phyloP scores from a whole-genome alignment of 2,888 invertebrate species.

The Bellardia bayeri region DNA sequence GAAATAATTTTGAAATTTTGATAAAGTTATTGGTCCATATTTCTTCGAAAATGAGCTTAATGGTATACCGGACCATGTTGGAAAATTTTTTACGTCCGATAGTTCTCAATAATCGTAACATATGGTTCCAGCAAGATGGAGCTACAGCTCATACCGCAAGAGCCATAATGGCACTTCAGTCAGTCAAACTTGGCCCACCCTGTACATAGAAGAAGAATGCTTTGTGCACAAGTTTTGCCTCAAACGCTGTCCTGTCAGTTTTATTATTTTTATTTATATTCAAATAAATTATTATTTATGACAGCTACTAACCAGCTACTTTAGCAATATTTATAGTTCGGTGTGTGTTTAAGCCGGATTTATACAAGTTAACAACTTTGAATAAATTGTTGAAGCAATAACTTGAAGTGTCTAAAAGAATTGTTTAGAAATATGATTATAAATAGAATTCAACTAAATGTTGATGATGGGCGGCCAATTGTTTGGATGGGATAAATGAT shows the following conservation, averaged over 20 bases:
- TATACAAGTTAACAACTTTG: background rate
- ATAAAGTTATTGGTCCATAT: too few species aligned
- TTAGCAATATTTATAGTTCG: slow-evolving; percentile 1
- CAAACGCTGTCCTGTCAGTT: background rate
- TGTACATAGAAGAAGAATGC: too few species aligned
- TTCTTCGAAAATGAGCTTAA: too few species aligned
- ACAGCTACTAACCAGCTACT: slow-evolving; percentile 46
- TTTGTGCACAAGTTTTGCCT: background rate
- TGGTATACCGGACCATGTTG: too few species aligned
- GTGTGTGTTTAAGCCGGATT: slow-evolving; percentile 36
- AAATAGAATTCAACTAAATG: slow-evolving; percentile 23
- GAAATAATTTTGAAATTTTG: too few species aligned
- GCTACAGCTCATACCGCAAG: too few species aligned
- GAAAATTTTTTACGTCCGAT: too few species aligned
- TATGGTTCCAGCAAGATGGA: too few species aligned
- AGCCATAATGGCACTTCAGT: too few species aligned
- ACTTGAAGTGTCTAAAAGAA: slow-evolving; percentile 15
- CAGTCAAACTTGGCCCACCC: too few species aligned
- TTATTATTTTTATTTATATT: slow-evolving; percentile 6
- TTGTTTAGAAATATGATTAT: background rate
- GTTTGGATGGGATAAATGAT: background rate
- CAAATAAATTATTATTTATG: slow-evolving; percentile 46
- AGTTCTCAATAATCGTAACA: too few species aligned
- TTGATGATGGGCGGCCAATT: slow-evolving; percentile 13
- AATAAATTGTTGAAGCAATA: slow-evolving; percentile 10